phyloP scores from a whole-genome alignment of 2,888 invertebrate genomes.

The Luperina nickerlii region DNA sequence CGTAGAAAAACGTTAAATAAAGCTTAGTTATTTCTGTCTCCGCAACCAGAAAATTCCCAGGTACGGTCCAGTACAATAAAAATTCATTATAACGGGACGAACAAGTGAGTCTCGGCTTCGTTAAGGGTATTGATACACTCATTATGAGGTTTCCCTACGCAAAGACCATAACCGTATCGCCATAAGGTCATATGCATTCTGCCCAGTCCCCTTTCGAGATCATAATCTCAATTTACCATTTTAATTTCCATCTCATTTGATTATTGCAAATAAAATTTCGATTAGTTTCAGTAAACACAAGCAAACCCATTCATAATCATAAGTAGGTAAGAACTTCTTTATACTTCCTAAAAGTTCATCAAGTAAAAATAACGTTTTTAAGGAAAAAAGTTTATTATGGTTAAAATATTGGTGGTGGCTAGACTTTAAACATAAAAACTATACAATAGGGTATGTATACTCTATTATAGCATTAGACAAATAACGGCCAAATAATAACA shows the following conservation, averaged over 20 bases:
- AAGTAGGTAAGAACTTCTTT: slow-evolving; percentile 3
- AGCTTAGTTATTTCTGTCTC: background rate
- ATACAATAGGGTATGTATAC: slow-evolving; percentile 19
- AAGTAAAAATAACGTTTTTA: background rate
- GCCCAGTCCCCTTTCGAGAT: slow-evolving; percentile 27
- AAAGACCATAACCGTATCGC: background rate
- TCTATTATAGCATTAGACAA: background rate
- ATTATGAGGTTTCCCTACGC: background rate
- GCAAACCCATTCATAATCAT: background rate
- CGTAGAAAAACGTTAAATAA: background rate
- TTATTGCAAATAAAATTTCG: slow-evolving; percentile 48
- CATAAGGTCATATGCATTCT: background rate
- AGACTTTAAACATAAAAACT: slow-evolving; percentile 5
- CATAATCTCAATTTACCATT: slow-evolving; percentile 24
- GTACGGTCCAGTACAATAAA: background rate
- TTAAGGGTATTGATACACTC: background rate
- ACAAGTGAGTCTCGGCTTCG: background rate
- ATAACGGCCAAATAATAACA: background rate
- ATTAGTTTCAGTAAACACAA: slow-evolving; percentile 32
- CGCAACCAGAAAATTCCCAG: background rate
- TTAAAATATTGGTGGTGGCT: slow-evolving; percentile 12
- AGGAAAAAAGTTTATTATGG: slow-evolving; percentile 2
- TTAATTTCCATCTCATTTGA: slow-evolving; percentile 18
- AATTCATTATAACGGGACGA: too few species aligned
- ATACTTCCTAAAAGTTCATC: background rate